phyloP scores from a whole-genome alignment of 2,888 invertebrate genomes.

The Cantharis lateralis region DNA sequence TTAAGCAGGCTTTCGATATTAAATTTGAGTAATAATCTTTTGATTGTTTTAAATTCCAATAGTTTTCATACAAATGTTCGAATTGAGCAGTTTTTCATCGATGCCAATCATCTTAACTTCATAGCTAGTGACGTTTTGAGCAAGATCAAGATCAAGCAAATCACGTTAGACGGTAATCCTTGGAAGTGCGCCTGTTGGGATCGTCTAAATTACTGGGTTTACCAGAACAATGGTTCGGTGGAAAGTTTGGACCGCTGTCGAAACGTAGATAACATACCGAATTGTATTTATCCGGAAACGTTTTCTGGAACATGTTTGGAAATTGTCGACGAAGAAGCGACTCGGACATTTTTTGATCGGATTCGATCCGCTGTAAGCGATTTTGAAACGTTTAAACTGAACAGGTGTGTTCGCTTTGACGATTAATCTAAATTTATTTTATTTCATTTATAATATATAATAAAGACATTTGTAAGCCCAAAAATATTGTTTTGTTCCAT shows the following conservation, averaged over 20 bases:
- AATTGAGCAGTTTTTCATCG: neutral
- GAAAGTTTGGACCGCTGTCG: neutral
- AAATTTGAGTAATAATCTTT: neutral
- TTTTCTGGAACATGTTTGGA: neutral
- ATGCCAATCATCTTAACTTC: conserved; percentile 4
- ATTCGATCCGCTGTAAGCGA: neutral
- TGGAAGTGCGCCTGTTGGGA: conserved; percentile 2
- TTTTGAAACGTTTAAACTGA: neutral
- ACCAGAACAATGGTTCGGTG: neutral
- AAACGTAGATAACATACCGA: neutral
- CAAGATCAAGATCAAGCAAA: neutral
- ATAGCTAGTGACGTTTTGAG: neutral
- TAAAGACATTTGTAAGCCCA: too few relatives aligned
- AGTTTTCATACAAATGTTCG: neutral
- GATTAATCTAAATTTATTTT: neutral
- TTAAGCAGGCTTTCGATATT: neutral
- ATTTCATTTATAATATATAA: too few relatives aligned
- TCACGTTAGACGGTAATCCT: conserved; percentile 1
- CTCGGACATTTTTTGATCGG: neutral
- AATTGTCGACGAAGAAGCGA: neutral
- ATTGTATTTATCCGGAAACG: neutral
- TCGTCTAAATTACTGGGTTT: neutral
- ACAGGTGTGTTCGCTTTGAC: neutral
- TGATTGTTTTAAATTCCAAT: neutral
- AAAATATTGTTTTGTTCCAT: too few relatives aligned